phyloP scores from a whole-genome alignment of 92 coral and sea anemone genomes.

The Parazoanthus swiftii region DNA sequence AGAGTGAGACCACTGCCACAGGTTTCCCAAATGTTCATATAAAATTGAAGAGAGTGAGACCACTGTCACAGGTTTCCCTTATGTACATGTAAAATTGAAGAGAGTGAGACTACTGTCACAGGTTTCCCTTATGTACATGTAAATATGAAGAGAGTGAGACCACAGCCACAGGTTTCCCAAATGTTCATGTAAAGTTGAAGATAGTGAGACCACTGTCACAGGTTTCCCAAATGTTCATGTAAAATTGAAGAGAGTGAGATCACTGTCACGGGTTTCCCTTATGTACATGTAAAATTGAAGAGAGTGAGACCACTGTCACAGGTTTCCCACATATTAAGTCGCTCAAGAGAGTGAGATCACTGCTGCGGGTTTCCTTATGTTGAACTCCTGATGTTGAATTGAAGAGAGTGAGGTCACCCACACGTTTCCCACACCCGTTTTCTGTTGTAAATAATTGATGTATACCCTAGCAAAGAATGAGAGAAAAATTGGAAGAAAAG shows the following conservation, averaged over 20 bases:
- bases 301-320: slow-evolving; percentile 73
- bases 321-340: slow-evolving; percentile 48
- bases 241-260: not conserved
- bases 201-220: slow-evolving; percentile 66
- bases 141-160: not conserved
- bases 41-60: slow-evolving; percentile 3
- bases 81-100: slow-evolving; percentile 44
- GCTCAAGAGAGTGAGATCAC: not conserved
- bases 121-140: slow-evolving; percentile 58
- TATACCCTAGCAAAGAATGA: not conserved
- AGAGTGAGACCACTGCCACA: slow-evolving; percentile 67
- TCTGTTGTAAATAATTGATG: not conserved
- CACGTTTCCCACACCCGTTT: slow-evolving; percentile 64
- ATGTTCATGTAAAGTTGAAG: slow-evolving; percentile 46
- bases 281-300: slow-evolving; percentile 49
- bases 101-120: slow-evolving; percentile 73
- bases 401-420: slow-evolving; percentile 76
- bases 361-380: not conserved
- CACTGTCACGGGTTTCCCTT: not conserved
- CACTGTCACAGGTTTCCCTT: not conserved
- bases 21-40: slow-evolving; percentile 57
- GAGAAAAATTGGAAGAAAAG: not conserved
- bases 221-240: slow-evolving; percentile 54
- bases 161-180: not conserved
- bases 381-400: not conserved